Percentiles rank a stretch among this genome's conserved stretches.
Conservation (phyloP, 1,140 invertebrate species). For the Eueides isabella region DNA sequence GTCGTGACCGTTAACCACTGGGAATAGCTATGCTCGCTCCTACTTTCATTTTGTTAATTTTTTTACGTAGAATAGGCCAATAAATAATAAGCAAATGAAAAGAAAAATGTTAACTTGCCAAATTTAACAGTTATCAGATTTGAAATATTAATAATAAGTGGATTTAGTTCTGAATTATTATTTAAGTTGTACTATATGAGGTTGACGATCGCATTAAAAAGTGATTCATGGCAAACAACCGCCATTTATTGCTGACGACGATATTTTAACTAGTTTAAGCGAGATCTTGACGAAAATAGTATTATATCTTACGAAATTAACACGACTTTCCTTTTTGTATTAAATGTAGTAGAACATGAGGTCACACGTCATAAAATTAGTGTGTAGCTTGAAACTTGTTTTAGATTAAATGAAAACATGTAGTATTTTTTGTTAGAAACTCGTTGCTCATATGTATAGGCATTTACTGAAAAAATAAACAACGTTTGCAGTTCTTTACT, state of each 20-base stretch:
- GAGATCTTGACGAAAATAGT: conserved; percentile 34
- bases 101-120: not conserved
- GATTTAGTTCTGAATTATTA: not conserved
- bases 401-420: not conserved
- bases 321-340: conserved; percentile 46
- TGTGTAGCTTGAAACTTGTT: conserved; percentile 5
- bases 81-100: not conserved
- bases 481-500: not conserved
- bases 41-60: not conserved
- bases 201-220: conserved; percentile 34
- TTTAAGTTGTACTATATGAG: conserved; percentile 22
- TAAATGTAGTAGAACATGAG: conserved; percentile 35
- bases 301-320: conserved; percentile 44
- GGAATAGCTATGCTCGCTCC: not conserved
- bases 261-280: conserved; percentile 33
- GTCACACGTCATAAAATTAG: conserved; percentile 19
- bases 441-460: not conserved
- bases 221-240: conserved; percentile 32
- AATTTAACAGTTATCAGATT: not conserved
- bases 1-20: not conserved
- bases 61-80: not conserved
- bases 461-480: not conserved
- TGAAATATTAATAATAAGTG: not conserved
- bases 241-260: conserved; percentile 31
- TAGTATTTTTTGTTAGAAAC: conserved; percentile 3